Conservation (phyloP, 1,140 invertebrate genomes). For the Pachypeltis micranthus region DNA sequence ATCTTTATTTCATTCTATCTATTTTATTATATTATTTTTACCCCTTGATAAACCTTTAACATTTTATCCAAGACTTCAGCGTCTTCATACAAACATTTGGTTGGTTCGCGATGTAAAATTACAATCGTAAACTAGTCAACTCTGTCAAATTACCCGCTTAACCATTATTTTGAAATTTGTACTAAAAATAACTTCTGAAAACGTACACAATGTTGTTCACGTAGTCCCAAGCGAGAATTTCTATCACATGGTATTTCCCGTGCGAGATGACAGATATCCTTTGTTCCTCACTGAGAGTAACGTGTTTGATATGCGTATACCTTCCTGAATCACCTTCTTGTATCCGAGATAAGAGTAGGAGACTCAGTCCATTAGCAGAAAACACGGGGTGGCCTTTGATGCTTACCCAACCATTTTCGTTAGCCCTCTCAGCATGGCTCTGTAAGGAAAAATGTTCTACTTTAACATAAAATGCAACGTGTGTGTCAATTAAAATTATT, state of each 20-base stretch:
- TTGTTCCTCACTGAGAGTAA: slow-evolving; percentile 57
- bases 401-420: slow-evolving; percentile 72
- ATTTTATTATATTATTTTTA: no score
- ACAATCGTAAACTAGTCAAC: no score
- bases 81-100: no score
- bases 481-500: no score
- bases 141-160: no score
- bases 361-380: slow-evolving; percentile 67
- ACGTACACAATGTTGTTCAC: slow-evolving; percentile 66
- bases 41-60: no score
- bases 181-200: no score
- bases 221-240: slow-evolving; percentile 77
- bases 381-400: slow-evolving; percentile 72
- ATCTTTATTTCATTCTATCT: no score
- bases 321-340: slow-evolving; percentile 68
- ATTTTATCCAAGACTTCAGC: no score
- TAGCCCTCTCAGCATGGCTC: slow-evolving; percentile 65
- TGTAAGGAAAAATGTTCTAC: slow-evolving; percentile 35
- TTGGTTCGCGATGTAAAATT: no score
- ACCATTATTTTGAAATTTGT: no score
- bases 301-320: slow-evolving; percentile 80
- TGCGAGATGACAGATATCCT: slow-evolving; percentile 74
- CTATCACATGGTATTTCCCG: slow-evolving; percentile 70
- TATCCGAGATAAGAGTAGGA: slow-evolving; percentile 67
- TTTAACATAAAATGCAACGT: no score